A percentile compares a stretch with the other conserved stretches of the same genome.
Evolutionary conservation across 2,888 invertebrate species (phyloP).

Genomic region (Molanna angustata): DNA sequence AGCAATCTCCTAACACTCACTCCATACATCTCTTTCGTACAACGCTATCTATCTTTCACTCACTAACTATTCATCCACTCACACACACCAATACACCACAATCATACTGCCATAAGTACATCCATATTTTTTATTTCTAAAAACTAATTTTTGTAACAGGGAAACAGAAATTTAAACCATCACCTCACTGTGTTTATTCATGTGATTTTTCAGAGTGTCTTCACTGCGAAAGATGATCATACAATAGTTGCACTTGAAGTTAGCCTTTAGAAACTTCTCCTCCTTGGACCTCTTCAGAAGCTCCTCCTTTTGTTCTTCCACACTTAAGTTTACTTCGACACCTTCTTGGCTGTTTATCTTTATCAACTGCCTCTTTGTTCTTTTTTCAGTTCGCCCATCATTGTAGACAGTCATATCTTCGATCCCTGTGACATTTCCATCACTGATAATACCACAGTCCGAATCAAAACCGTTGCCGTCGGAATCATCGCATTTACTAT

Average conservation of each 20-base stretch:
- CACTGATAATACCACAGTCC: not conserved
- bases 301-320: not conserved
- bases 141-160: too few species aligned
- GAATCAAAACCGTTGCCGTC: not conserved
- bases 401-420: not conserved
- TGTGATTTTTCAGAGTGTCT: slow-evolving; percentile 1
- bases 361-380: not conserved
- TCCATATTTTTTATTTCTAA: too few species aligned
- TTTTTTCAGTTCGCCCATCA: not conserved
- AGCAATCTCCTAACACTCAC: too few species aligned
- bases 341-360: not conserved
- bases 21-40: too few species aligned
- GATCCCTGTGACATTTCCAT: not conserved
- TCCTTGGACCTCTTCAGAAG: not conserved
- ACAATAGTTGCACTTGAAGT: not conserved
- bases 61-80: too few species aligned
- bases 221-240: not conserved
- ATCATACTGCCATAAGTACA: too few species aligned
- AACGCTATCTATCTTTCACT: too few species aligned
- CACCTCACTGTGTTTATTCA: slow-evolving; percentile 3
- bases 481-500: too few species aligned
- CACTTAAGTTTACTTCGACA: not conserved
- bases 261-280: not conserved
- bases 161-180: too few species aligned
- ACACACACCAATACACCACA: too few species aligned